Conservation (phyloP, 2,888 invertebrate genomes). For the Apodemia hepburni region DNA sequence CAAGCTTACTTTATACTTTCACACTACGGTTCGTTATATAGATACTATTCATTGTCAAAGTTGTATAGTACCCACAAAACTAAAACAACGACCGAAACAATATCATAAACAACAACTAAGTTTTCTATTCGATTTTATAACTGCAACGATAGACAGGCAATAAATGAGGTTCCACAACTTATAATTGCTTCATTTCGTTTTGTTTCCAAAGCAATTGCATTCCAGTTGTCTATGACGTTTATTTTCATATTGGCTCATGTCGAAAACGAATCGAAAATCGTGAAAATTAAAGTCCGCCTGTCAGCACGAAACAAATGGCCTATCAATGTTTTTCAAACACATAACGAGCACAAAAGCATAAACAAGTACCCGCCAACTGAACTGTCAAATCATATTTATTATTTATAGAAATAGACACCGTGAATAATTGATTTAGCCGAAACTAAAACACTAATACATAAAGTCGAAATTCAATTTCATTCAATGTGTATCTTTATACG, state of each 20-base stretch:
- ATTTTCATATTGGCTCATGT: slow-evolving; percentile 37
- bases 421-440: not conserved
- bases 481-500: no score
- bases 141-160: slow-evolving; percentile 72
- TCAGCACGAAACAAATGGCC: slow-evolving; percentile 41
- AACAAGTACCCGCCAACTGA: slow-evolving; percentile 59
- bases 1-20: no score
- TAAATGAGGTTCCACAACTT: slow-evolving; percentile 74
- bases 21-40: no score
- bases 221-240: slow-evolving; percentile 46
- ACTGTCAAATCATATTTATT: slow-evolving; percentile 40
- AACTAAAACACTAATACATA: no score
- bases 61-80: slow-evolving; percentile 4
- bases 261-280: slow-evolving; percentile 36
- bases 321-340: slow-evolving; percentile 42
- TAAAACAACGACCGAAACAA: slow-evolving; percentile 36
- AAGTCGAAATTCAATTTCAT: no score
- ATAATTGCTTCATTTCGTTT: slow-evolving; percentile 76
- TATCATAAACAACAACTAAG: slow-evolving; percentile 60
- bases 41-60: no score
- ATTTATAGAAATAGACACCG: not conserved
- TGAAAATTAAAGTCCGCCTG: slow-evolving; percentile 37
- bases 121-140: slow-evolving; percentile 68
- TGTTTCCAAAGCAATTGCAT: slow-evolving; percentile 49
- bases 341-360: slow-evolving; percentile 48